Evolutionary conservation across 2,797 vertebrate species (phyloP).

Genomic region (Oceanodroma leucorhoa): DNA sequence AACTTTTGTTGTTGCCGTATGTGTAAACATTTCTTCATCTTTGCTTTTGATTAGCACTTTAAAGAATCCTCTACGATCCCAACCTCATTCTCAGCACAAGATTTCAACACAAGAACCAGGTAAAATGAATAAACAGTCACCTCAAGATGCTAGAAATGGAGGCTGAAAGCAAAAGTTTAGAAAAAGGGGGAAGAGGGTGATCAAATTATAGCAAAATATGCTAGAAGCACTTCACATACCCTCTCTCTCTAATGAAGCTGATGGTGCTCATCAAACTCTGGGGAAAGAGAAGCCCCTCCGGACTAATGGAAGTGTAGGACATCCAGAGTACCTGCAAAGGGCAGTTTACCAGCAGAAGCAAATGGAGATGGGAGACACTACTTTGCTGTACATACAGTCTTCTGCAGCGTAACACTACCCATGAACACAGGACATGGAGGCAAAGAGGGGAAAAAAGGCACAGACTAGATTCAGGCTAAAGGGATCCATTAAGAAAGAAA

Average conservation of each 20-base stretch:
- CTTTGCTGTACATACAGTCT: neutral
- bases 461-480: neutral
- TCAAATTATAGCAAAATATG: neutral
- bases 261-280: neutral
- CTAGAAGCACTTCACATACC: neutral
- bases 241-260: neutral
- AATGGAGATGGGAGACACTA: neutral
- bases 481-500: neutral
- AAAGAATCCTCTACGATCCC: neutral
- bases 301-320: neutral
- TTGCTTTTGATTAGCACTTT: neutral
- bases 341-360: neutral
- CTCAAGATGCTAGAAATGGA: neutral
- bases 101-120: neutral
- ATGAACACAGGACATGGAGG: neutral
- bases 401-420: neutral
- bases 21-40: neutral
- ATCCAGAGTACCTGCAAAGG: neutral
- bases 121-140: neutral
- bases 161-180: neutral
- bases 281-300: neutral
- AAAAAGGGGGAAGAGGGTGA: neutral
- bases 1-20: neutral
- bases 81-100: neutral
- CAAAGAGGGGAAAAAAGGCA: neutral